These are phyloP conservation scores for Coelopa pilipes DNA, from an alignment of 2,888 invertebrate species.

Conservation along the genomic window DNA sequence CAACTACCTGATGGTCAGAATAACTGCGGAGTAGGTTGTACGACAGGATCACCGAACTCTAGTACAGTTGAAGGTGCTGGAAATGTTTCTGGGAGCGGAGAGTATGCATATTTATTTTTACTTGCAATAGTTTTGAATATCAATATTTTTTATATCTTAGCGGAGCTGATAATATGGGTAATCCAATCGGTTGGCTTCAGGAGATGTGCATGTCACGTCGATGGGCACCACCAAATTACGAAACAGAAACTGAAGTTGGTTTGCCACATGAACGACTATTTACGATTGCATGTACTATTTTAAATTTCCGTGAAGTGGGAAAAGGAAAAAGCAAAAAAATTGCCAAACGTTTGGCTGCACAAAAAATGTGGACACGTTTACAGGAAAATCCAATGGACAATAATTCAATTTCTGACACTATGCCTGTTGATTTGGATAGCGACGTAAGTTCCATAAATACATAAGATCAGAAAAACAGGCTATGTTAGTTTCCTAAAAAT, in stretches of 20 bases:
- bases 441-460: constrained; percentile 70
- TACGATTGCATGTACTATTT: constrained; percentile 89
- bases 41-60: constrained; percentile 43
- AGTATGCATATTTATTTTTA: constrained; percentile 51
- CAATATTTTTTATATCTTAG: constrained; percentile 41
- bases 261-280: constrained; percentile 94
- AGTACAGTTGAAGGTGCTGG: constrained; percentile 52
- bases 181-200: constrained; percentile 95
- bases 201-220: constrained; percentile 96
- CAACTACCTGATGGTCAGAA: constrained; percentile 72
- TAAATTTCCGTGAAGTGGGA: constrained; percentile 86
- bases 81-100: constrained; percentile 55
- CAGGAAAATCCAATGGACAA: constrained; percentile 81
- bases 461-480: neutral
- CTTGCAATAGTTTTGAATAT: neutral
- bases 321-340: constrained; percentile 95
- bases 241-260: constrained; percentile 76
- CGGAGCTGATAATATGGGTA: constrained; percentile 85
- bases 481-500: neutral
- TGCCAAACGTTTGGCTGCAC: constrained; percentile 95
- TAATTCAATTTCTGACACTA: constrained; percentile 70
- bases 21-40: constrained; percentile 39
- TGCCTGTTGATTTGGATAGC: constrained; percentile 78
- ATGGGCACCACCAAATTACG: constrained; percentile 95
- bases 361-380: constrained; percentile 90